These are phyloP conservation scores for Pterocles gutturalis DNA, from an alignment of 2,113 vertebrate species.

Conservation along the genomic window DNA sequence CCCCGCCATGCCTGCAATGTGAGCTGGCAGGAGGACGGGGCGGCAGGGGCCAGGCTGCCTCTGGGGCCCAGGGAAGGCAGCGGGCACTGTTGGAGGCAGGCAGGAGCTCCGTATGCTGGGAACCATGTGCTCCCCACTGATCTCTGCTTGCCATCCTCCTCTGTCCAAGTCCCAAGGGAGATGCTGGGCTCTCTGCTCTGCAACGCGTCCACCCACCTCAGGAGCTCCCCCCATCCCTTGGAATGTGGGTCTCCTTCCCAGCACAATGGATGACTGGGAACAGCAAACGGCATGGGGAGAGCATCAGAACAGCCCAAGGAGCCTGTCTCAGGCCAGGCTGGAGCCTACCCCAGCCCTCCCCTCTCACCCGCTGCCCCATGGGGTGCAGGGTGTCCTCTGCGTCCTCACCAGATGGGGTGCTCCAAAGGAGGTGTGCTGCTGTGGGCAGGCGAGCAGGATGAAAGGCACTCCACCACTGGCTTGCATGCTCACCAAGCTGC, in stretches of 20 bases:
- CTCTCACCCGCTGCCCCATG: accelerated
- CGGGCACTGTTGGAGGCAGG: accelerated
- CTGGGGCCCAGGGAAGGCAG: not conserved
- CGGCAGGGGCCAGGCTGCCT: not conserved
- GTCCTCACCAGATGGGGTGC: not conserved
- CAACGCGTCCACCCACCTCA: accelerated
- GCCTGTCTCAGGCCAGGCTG: not conserved
- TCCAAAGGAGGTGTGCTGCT: not conserved
- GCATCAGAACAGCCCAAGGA: not conserved
- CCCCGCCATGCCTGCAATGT: not conserved
- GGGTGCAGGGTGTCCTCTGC: not conserved
- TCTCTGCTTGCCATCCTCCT: not conserved
- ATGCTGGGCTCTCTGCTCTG: not conserved
- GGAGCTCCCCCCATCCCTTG: not conserved
- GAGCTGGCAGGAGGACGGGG: not conserved
- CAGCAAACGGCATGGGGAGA: not conserved
- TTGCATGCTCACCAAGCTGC: not conserved
- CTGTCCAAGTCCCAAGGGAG: not conserved
- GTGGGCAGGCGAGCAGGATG: accelerated
- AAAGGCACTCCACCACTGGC: accelerated
- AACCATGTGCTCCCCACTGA: not conserved
- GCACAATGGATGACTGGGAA: accelerated
- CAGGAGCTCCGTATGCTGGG: not conserved
- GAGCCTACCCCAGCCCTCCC: not conserved
- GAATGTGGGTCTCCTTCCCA: not conserved